Conservation (phyloP, 2,113 vertebrate species). For the Apistogramma diplotaenia region DNA sequence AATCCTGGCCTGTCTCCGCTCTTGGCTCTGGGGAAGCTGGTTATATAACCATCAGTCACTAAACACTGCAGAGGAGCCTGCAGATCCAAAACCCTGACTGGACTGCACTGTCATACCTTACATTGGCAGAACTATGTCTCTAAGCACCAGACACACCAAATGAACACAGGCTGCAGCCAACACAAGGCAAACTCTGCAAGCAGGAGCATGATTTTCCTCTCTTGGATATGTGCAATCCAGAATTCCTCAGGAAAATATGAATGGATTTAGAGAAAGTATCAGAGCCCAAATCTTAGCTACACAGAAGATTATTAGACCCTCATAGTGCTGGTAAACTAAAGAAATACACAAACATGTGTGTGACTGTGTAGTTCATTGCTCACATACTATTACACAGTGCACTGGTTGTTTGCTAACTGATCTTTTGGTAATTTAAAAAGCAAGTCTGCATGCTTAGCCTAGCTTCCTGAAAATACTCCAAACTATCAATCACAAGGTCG, state of each 20-base stretch:
- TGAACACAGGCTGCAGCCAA: not conserved
- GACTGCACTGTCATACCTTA: conserved; percentile 2
- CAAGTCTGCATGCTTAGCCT: not conserved
- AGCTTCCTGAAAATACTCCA: not conserved
- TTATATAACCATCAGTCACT: conserved; percentile 47
- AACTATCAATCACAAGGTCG: not conserved
- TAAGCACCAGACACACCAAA: not conserved
- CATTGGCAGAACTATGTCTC: not conserved
- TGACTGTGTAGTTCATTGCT: not conserved
- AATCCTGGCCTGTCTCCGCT: conserved; percentile 12
- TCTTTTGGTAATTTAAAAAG: not conserved
- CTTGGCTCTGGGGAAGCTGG: conserved; percentile 14
- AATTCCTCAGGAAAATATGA: conserved; percentile 24
- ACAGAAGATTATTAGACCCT: not conserved
- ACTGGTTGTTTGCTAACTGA: not conserved
- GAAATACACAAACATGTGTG: not conserved
- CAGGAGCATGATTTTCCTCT: conserved; percentile 14
- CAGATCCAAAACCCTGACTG: conserved; percentile 19
- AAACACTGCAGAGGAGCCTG: conserved; percentile 30
- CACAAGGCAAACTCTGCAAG: conserved; percentile 16
- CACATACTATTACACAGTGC: not conserved
- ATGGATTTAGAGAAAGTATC: not conserved
- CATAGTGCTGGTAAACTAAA: not conserved
- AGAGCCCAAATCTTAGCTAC: not conserved
- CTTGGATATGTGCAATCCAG: conserved; percentile 10